Percentiles rank a stretch among this genome's conserved stretches.
phyloP scores from a whole-genome alignment of 2,797 vertebrate species.

The Micrastur ruficollis region DNA sequence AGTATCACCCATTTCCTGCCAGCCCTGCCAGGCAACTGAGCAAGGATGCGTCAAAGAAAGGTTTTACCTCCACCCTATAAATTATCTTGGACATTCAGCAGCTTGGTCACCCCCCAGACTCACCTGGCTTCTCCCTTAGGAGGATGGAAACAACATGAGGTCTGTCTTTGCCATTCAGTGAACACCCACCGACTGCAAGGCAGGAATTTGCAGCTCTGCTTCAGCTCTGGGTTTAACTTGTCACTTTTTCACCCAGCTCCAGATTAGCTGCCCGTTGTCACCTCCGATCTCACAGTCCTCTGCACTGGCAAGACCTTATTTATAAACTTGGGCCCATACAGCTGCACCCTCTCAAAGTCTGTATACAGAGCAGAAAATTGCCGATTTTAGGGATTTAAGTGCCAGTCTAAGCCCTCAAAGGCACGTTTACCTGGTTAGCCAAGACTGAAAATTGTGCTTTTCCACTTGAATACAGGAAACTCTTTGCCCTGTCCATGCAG shows the following conservation, averaged over 20 bases:
- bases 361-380: constrained; percentile 21
- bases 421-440: not conserved
- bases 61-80: not conserved
- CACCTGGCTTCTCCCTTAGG: not conserved
- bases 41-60: not conserved
- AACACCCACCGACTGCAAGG: not conserved
- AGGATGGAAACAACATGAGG: not conserved
- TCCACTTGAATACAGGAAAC: not conserved
- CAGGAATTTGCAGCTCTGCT: not conserved
- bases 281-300: not conserved
- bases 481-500: not conserved
- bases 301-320: not conserved
- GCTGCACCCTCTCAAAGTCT: not conserved
- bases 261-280: not conserved
- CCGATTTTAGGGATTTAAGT: constrained; percentile 5
- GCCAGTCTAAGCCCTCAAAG: constrained; percentile 2
- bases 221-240: not conserved
- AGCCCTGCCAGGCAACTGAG: not conserved
- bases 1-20: not conserved
- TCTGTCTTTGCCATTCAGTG: not conserved
- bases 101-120: not conserved
- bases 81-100: not conserved
- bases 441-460: constrained; percentile 16
- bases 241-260: not conserved
- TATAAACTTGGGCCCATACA: not conserved